Base-by-base conservation (phyloP, 1,140 invertebrate species). In the Drosophila orosa region DNA sequence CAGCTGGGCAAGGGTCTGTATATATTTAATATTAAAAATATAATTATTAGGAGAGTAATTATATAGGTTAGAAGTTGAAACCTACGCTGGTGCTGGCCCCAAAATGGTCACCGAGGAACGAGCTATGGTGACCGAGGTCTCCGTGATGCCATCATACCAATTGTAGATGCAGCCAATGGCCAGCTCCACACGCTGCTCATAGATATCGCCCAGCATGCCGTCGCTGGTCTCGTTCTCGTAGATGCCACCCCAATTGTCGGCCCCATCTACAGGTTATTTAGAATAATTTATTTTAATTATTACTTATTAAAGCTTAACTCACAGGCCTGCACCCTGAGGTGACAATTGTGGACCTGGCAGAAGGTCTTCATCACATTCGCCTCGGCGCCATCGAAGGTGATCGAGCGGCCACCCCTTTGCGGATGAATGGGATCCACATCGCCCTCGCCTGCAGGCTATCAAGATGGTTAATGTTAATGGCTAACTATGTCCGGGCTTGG, bases 131-230 rank as follows among this genome's bases (percentile, higher is more conserved):
- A 72, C 52, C 10, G 91, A 91, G 10, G 78, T 89, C 63, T 92
- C 91, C 6, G 83, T 89, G 2, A 92, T 84, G 37, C 71, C 72
- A 62, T 90, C 55, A 15, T 92, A 92, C 91, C 91, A 92, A 62
- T 92, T 92, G 74, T 92, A 92, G 13, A 91, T 80, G 57, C 91
- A 92, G 1, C 91, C 91, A 52, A 92, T 89, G 50, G 90, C 86
- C 55, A 92, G n/a, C 40, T 92, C 91, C 9, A 90, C 77, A 3
- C 79, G 78, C 47, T 91, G 90, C n/a, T 65, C 69, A 19, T 91
- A 92, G 10, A 92, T 61, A 42, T 80, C 89, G 0, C 91, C 89
- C 35, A 92, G 13, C 74, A 89, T 78, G 10, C 91, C 91, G 6
- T 80, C 76, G 4, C 77, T 74, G 5, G 74, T 67, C 4, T 78